Conservation (phyloP, 2,113 vertebrate species). For the Sceloporus undulatus region DNA sequence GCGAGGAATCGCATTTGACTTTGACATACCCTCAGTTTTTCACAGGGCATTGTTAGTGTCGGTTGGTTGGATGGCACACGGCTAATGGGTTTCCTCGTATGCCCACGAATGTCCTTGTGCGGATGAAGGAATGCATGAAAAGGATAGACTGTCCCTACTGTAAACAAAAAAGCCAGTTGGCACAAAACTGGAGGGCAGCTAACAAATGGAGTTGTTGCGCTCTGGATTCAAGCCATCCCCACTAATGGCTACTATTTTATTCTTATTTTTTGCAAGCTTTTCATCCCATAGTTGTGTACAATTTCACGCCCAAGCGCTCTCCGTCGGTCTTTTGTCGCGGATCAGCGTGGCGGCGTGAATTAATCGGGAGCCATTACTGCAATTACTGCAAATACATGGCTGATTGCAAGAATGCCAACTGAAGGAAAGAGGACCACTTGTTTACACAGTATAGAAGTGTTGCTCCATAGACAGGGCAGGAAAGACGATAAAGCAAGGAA, state of each 20-base stretch:
- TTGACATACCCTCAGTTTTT: not conserved
- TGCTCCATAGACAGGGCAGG: rapidly evolving
- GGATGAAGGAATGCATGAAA: conserved; percentile 27
- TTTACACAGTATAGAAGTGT: not conserved
- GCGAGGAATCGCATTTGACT: not conserved
- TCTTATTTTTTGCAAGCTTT: conserved; percentile 29
- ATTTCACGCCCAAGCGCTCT: conserved; percentile 9
- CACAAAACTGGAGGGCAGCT: not conserved
- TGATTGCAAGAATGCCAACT: conserved; percentile 19
- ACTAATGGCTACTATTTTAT: not conserved
- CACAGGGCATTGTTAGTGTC: conserved; percentile 29
- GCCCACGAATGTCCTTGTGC: conserved; percentile 58
- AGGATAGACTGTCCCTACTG: conserved; percentile 41
- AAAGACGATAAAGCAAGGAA: not conserved
- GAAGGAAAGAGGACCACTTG: not conserved
- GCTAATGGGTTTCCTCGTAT: conserved; percentile 47
- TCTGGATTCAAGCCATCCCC: conserved; percentile 47
- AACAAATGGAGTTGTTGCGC: conserved; percentile 50
- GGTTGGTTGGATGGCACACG: conserved; percentile 26
- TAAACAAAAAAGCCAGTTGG: conserved; percentile 57
- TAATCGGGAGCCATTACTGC: not conserved
- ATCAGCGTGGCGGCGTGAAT: conserved; percentile 12
- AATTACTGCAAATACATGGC: not conserved
- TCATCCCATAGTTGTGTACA: conserved; percentile 1
- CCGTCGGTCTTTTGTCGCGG: not conserved